A percentile compares a stretch with the other conserved stretches of the same genome.
Evolutionary conservation across 2,888 invertebrate species (phyloP).

Genomic region (Acrocera orbiculus): DNA sequence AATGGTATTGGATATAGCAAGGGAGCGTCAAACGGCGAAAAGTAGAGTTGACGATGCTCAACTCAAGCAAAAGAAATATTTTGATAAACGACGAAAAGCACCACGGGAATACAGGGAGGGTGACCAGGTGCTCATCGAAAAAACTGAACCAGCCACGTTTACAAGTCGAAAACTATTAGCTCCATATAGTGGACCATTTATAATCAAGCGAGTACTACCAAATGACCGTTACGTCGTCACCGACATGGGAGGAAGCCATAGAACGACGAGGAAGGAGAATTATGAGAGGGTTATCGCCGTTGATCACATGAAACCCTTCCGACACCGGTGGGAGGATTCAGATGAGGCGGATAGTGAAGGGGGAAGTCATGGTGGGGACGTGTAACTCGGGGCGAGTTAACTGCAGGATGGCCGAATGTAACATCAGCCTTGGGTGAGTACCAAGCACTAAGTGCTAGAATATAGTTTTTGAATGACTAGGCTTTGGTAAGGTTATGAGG

Average conservation of each 20-base stretch:
- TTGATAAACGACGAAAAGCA: constrained; percentile 6
- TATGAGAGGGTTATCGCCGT: too few species aligned
- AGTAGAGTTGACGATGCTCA: not conserved
- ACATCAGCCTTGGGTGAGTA: too few species aligned
- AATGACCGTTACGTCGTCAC: not conserved
- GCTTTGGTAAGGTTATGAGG: too few species aligned
- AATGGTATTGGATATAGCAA: not conserved
- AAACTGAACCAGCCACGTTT: constrained; percentile 12
- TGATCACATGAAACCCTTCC: too few species aligned
- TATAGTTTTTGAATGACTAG: too few species aligned
- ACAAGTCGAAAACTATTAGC: constrained; percentile 15
- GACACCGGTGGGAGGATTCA: too few species aligned
- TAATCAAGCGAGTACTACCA: constrained; percentile 6
- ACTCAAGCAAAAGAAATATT: not conserved
- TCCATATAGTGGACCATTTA: constrained; percentile 16
- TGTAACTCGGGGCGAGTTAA: not conserved
- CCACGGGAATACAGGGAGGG: constrained; percentile 9
- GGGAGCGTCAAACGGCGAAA: not conserved
- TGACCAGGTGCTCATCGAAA: constrained; percentile 15
- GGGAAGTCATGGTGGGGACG: too few species aligned
- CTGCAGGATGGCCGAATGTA: not conserved
- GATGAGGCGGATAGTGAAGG: too few species aligned
- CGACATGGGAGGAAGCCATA: too few species aligned
- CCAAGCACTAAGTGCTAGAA: too few species aligned
- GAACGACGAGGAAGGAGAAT: too few species aligned